Evolutionary conservation across 2,888 invertebrate genomes (phyloP), one percentile per base, ranked within the genome.

Genomic region (Drosophila colorata): DNA sequence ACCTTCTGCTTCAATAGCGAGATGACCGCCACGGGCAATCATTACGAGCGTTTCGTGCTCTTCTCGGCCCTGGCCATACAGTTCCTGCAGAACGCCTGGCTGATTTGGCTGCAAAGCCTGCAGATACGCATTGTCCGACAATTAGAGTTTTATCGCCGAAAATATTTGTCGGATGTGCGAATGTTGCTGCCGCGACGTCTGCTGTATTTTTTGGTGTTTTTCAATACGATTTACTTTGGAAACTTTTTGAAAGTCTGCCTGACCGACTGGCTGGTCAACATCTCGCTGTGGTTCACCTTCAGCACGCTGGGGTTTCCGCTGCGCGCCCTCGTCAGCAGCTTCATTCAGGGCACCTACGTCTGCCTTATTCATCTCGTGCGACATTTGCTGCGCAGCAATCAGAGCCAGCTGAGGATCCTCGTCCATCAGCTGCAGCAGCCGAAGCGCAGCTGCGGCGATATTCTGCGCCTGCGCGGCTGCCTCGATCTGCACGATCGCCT

Each of bases 51-150:
- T 5, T 57, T 85, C 0, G 74, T 87, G 0, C 52, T 88, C 20
- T 64, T 83, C 11, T n/a, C 72, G 2, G 77, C 80, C 0, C 33
- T 79, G 20, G 16, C 55, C 1, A 69, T 69, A 35, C 77, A 83
- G 8, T 66, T 89, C 1, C 7, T 83, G n/a, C 76, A 80, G 49
- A 88, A 87, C 25, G 60, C 75, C 20, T 88, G 88, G 88, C 68
- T 89, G 1, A 59, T 88, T 1, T 65, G 69, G 57, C 53, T 88
- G 5, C 86, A 82, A 33, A 44, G 44, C 0, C 43, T 65, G 0
- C 88, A 88, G 23, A 61, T 88, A 1, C 65, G 65, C 4, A 77
- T 88, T 0, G 79, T 88, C 6, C 59, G 68, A 0, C 63, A 78
- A 16, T 40, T 88, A 44, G 83, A 85, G 55, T 16, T 68, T 4